Evolutionary conservation across 2,888 invertebrate species (phyloP), one percentile per base, ranked within the genome.

Genomic region (Drosophila emarginata): DNA sequence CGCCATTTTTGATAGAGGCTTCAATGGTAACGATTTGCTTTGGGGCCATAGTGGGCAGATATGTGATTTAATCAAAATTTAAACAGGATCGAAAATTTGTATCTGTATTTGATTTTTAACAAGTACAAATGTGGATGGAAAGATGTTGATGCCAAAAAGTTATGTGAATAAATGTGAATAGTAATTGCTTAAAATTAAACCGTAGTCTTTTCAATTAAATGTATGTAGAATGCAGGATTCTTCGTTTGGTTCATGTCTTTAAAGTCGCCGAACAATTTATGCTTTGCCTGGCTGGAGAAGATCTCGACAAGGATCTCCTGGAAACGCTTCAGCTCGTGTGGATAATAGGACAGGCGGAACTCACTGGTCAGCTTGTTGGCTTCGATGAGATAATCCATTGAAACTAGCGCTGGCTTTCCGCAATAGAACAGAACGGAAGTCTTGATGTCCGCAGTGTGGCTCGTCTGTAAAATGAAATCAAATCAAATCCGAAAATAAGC

Each of bases 341-440:
- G 97, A 92, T 96, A 97, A 92, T 97, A 97, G 32, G 97, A 97
- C 32, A 97, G 92, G 1, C 97, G 94, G 91, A 97, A 97, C 85
- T 96, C 95, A 86, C 96, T 96, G 91, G 81, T 86, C 71, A 90
- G 81, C 57, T 90, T 89, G 80, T 93, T 93, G 40, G 94, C 93
- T 78, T 94, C 94, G 82, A 97, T 96, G 78, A 94, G 93, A 91
- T 97, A 97, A 91, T 97, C 97, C 88, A 97, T 92, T 3, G 96
- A 95, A 0, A 97, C 95, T 89, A 97, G 93, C 57, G 94, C 93
- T 1, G 97, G 95, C 80, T 94, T 94, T 5, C 96, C 96, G 67
- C 94, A 93, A 37, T 96, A 95, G 87, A 95, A 95, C 62, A 97
- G 92, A 67, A 97, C 96, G 7, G 97, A 97, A 0, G 97, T 97